A percentile compares a stretch with the other conserved stretches of the same genome.
These are phyloP conservation scores for Ectemnius continuus DNA, from an alignment of 2,888 invertebrate genomes.

Conservation along the genomic window DNA sequence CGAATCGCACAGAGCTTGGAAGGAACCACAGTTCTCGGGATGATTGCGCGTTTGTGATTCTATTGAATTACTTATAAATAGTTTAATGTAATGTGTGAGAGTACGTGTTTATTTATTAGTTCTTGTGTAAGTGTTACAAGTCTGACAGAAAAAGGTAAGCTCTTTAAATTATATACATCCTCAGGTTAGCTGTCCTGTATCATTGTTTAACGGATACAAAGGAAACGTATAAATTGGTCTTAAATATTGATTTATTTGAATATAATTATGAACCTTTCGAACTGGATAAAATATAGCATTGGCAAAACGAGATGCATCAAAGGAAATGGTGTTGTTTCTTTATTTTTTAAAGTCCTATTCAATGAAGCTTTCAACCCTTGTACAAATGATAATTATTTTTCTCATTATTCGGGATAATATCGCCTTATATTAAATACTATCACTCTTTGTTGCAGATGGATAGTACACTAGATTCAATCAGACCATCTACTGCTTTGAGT, in stretches of 20 bases:
- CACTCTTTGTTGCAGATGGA: conserved; percentile 58
- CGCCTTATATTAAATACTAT: conserved; percentile 9
- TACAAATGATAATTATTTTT: background rate
- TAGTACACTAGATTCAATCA: conserved; percentile 61
- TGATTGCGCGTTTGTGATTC: background rate
- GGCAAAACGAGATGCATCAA: too few species aligned
- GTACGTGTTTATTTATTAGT: too few species aligned
- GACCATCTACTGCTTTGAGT: conserved; percentile 39
- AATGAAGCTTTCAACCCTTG: too few species aligned
- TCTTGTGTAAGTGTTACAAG: too few species aligned
- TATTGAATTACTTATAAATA: conserved; percentile 12
- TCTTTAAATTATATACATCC: too few species aligned
- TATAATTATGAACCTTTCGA: background rate
- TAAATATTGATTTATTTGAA: background rate
- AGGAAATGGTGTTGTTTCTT: too few species aligned
- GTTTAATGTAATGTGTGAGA: too few species aligned
- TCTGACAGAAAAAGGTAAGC: too few species aligned
- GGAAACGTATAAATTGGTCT: background rate
- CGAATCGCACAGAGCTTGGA: background rate
- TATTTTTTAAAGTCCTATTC: too few species aligned
- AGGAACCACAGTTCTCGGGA: background rate
- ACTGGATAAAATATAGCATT: too few species aligned
- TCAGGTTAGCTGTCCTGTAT: too few species aligned
- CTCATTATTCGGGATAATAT: background rate
- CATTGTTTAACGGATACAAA: background rate